These are phyloP conservation scores for Archips xylosteana DNA, from an alignment of 2,888 invertebrate genomes.

Conservation along the genomic window DNA sequence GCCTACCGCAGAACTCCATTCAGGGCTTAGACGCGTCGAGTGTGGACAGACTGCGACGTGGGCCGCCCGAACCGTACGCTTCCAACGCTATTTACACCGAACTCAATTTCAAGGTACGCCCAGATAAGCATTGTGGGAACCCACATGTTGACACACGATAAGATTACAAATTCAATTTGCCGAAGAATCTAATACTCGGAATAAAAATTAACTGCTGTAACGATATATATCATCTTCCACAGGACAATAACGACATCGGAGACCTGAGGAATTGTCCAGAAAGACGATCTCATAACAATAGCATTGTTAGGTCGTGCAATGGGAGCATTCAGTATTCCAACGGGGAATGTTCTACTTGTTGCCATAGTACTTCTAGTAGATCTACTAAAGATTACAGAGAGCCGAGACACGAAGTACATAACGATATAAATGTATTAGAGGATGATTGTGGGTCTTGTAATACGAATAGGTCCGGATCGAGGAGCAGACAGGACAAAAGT, in stretches of 20 bases:
- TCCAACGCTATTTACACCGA: slow-evolving; percentile 83
- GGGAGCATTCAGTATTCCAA: slow-evolving; percentile 82
- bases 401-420: slow-evolving; percentile 73
- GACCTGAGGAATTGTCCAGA: slow-evolving; percentile 78
- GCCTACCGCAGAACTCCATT: slow-evolving; percentile 80
- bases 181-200: slow-evolving; percentile 48
- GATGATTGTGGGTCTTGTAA: slow-evolving; percentile 80
- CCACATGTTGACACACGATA: slow-evolving; percentile 62
- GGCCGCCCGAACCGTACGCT: slow-evolving; percentile 81
- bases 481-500: slow-evolving; percentile 81
- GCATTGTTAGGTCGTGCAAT: slow-evolving; percentile 82
- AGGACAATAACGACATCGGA: slow-evolving; percentile 80
- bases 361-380: slow-evolving; percentile 81
- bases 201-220: slow-evolving; percentile 51
- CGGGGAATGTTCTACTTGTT: slow-evolving; percentile 81
- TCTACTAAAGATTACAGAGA: slow-evolving; percentile 82
- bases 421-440: slow-evolving; percentile 76
- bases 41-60: slow-evolving; percentile 75
- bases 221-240: slow-evolving; percentile 63
- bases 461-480: slow-evolving; percentile 79
- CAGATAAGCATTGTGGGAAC: slow-evolving; percentile 72
- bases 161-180: slow-evolving; percentile 69
- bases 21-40: slow-evolving; percentile 78
- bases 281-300: slow-evolving; percentile 82
- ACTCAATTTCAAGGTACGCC: slow-evolving; percentile 82